Conservation (phyloP, 1,140 invertebrate species). For the Micrasema minimum region DNA sequence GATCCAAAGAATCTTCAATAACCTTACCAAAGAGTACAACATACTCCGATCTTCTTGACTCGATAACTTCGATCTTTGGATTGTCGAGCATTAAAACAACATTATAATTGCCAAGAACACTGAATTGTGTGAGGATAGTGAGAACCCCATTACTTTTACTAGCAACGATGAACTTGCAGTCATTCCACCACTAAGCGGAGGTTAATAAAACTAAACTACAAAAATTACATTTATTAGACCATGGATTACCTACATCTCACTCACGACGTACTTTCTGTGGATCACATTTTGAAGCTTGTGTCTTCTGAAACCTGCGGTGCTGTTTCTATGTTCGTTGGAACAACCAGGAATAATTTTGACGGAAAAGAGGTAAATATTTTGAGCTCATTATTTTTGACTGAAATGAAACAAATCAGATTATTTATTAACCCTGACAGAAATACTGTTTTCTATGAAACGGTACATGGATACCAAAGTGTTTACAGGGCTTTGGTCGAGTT, state of each 20-base stretch:
- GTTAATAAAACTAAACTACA: constrained; percentile 61
- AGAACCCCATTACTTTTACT: constrained; percentile 67
- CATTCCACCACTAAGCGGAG: constrained; percentile 89
- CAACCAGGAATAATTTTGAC: constrained; percentile 90
- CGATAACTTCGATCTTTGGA: constrained; percentile 71
- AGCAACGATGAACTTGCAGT: constrained; percentile 82
- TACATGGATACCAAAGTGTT: too few relatives aligned
- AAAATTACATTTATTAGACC: constrained; percentile 34
- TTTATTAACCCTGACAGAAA: too few relatives aligned
- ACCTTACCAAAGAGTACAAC: constrained; percentile 64
- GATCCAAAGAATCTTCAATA: constrained; percentile 68
- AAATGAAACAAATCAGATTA: too few relatives aligned
- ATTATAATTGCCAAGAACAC: constrained; percentile 86
- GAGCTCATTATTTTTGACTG: too few relatives aligned
- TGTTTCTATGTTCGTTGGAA: constrained; percentile 90
- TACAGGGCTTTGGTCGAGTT: neutral
- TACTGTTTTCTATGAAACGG: too few relatives aligned
- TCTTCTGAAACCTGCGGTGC: constrained; percentile 84
- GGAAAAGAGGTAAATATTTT: constrained; percentile 74
- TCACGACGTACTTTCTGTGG: constrained; percentile 75
- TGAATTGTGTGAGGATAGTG: constrained; percentile 72
- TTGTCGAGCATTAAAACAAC: constrained; percentile 76
- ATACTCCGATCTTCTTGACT: constrained; percentile 68
- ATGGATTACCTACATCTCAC: constrained; percentile 79
- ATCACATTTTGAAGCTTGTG: constrained; percentile 74